Percentiles rank a stretch among this genome's conserved stretches.
Evolutionary conservation across 2,113 vertebrate species (phyloP).

Genomic region (Gavialis gangeticus): DNA sequence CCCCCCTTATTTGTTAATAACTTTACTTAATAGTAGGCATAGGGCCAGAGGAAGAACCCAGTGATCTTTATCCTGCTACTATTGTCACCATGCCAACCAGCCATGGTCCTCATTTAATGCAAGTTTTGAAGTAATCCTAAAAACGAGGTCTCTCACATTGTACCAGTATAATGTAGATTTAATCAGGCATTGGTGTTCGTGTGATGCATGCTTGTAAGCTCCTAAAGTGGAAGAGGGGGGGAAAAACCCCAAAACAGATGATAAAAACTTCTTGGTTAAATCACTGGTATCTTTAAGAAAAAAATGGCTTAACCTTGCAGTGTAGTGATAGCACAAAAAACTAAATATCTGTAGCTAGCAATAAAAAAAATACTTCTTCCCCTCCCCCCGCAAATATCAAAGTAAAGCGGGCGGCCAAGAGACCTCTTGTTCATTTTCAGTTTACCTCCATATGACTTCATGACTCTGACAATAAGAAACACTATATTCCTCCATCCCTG

Average conservation of each 20-base stretch:
- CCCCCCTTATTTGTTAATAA: background rate
- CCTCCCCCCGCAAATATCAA: background rate
- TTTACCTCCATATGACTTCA: constrained; percentile 40
- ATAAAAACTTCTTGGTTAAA: background rate
- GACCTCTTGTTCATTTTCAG: constrained; percentile 45
- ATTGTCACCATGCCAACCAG: background rate
- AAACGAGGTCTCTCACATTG: background rate
- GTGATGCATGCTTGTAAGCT: background rate
- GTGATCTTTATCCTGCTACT: background rate
- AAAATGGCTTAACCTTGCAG: background rate
- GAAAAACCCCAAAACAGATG: background rate
- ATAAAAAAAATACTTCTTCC: constrained; percentile 5
- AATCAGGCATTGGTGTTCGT: background rate
- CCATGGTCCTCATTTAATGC: background rate
- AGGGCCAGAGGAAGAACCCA: background rate
- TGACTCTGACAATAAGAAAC: constrained; percentile 31
- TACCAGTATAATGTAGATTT: background rate
- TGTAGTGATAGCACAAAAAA: background rate
- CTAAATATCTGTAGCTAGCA: background rate
- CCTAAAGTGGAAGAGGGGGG: background rate
- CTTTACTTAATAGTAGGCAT: background rate
- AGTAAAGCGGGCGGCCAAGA: constrained; percentile 40
- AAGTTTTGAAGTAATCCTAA: background rate
- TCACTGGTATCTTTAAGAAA: background rate
- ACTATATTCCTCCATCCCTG: constrained; percentile 11